phyloP scores from a whole-genome alignment of 2,888 invertebrate genomes.

The Acrobasis consociella region DNA sequence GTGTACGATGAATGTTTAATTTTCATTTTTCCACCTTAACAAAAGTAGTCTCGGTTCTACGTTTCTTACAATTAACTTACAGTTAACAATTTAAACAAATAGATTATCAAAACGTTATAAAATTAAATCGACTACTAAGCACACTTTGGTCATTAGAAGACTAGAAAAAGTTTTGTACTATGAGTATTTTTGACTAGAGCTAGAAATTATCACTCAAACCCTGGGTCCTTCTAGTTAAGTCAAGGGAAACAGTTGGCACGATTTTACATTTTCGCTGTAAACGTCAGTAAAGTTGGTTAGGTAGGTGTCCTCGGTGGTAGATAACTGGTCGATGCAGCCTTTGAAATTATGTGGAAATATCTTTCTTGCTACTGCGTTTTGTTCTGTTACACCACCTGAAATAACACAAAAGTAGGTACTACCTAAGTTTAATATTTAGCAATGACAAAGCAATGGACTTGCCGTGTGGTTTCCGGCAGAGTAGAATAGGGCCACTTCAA shows the following conservation, averaged over 20 bases:
- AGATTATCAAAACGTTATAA: constrained; percentile 13
- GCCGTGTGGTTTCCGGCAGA: too few species aligned
- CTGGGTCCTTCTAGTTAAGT: constrained; percentile 37
- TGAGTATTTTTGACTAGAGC: constrained; percentile 45
- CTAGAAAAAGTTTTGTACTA: constrained; percentile 72
- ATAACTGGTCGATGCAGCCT: constrained; percentile 84
- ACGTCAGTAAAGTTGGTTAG: constrained; percentile 62
- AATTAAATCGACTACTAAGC: constrained; percentile 29
- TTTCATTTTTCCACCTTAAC: constrained; percentile 40
- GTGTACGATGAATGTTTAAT: constrained; percentile 77
- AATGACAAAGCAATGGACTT: too few species aligned
- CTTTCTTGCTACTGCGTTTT: constrained; percentile 65
- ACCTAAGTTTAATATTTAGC: background rate
- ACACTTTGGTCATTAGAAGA: constrained; percentile 52
- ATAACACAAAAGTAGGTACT: constrained; percentile 13
- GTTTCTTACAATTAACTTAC: background rate
- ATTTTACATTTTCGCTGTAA: constrained; percentile 72
- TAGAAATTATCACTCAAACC: background rate
- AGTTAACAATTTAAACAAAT: constrained; percentile 26
- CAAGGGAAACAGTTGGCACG: constrained; percentile 72
- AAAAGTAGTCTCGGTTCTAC: constrained; percentile 26
- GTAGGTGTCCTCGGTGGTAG: constrained; percentile 58
- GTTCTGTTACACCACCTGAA: constrained; percentile 81
- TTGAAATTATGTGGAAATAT: constrained; percentile 81
- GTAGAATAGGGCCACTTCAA: too few species aligned